phyloP scores from a whole-genome alignment of 2,797 vertebrate species.

The Hoplostethus atlanticus region DNA sequence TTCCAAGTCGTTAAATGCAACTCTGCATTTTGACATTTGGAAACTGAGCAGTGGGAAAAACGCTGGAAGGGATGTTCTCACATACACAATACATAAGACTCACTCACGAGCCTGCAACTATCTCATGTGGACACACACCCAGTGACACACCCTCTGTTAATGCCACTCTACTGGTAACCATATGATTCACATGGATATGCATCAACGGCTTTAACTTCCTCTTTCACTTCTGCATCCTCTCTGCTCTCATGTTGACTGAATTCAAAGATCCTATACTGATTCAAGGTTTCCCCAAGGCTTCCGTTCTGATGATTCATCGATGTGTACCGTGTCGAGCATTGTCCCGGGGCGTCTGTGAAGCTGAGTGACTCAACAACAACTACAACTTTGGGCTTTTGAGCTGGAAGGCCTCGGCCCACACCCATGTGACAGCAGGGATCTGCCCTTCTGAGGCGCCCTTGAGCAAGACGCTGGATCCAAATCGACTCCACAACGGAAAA shows the following conservation, averaged over 20 bases:
- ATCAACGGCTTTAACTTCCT: neutral
- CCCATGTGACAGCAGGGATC: neutral
- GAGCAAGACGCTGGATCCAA: neutral
- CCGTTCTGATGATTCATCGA: neutral
- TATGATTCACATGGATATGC: neutral
- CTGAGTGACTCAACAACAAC: neutral
- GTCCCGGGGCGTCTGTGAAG: neutral
- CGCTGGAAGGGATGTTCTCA: conserved; percentile 17
- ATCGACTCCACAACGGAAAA: neutral
- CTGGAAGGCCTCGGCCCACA: neutral
- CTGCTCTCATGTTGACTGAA: conserved; percentile 1
- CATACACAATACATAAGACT: conserved; percentile 11
- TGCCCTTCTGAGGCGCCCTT: no score
- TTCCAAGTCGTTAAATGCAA: conserved; percentile 67
- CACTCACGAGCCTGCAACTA: neutral
- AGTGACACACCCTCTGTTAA: neutral
- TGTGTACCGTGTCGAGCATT: neutral
- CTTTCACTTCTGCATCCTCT: neutral
- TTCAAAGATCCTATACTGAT: neutral
- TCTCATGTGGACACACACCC: neutral
- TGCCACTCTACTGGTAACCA: neutral
- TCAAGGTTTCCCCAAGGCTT: neutral
- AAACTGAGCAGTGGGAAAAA: conserved; percentile 38
- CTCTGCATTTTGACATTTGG: conserved; percentile 53
- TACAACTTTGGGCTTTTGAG: neutral